A percentile compares a stretch with the other conserved stretches of the same genome.
Conservation (phyloP, 2,888 invertebrate genomes). For the Sipha maydis region DNA sequence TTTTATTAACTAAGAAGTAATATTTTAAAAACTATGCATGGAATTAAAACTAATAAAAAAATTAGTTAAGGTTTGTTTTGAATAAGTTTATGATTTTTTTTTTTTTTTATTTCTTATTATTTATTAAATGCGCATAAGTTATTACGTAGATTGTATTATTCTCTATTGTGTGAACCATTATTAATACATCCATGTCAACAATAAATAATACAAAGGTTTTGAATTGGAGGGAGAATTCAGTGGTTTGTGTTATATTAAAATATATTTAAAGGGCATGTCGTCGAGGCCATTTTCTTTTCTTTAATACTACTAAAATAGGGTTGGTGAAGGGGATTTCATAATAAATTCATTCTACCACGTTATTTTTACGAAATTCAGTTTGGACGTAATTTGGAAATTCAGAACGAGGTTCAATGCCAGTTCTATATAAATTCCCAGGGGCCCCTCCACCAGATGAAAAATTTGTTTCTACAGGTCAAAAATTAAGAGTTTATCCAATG, state of each 20-base stretch:
- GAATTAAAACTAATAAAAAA: too few species aligned
- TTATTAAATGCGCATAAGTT: neutral
- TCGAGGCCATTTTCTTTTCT: neutral
- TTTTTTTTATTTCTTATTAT: neutral
- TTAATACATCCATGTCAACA: neutral
- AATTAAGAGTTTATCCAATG: neutral
- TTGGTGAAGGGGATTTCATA: neutral
- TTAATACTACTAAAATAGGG: neutral
- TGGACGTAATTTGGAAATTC: neutral
- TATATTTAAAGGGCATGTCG: neutral
- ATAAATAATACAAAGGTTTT: constrained; percentile 20
- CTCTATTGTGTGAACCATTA: neutral
- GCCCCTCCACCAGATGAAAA: neutral
- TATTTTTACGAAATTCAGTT: neutral
- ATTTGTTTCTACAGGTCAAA: neutral
- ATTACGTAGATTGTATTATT: neutral
- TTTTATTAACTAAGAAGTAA: too few species aligned
- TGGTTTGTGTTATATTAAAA: constrained; percentile 12
- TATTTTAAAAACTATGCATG: too few species aligned
- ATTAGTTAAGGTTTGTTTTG: neutral
- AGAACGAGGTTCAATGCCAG: neutral
- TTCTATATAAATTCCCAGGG: neutral
- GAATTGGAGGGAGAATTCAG: constrained; percentile 12
- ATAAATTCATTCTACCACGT: neutral
- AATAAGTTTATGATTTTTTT: neutral